These are phyloP conservation scores for Eriocheir sinensis DNA, from an alignment of 1,140 invertebrate species.

Conservation along the genomic window DNA sequence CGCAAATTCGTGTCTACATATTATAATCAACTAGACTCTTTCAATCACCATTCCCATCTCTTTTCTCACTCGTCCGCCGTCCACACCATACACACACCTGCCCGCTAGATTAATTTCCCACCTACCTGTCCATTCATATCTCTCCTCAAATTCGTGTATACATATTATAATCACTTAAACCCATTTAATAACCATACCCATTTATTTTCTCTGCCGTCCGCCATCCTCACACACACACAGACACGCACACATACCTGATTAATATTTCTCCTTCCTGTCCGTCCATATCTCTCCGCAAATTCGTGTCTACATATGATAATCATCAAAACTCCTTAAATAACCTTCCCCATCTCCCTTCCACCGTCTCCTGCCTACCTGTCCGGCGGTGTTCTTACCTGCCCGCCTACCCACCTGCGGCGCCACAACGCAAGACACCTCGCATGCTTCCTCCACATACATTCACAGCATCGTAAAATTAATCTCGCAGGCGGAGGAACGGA, in stretches of 20 bases:
- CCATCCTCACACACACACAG: background rate
- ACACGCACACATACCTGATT: background rate
- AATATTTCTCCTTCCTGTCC: background rate
- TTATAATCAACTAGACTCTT: background rate
- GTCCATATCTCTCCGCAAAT: background rate
- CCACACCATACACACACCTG: background rate
- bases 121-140: background rate
- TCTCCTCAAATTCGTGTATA: background rate
- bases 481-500: background rate
- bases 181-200: background rate
- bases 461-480: constrained; percentile 25
- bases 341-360: too few species aligned
- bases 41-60: background rate
- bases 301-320: background rate
- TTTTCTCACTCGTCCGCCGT: too few species aligned
- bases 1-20: background rate
- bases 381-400: too few species aligned
- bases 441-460: constrained; percentile 9
- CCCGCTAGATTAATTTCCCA: background rate
- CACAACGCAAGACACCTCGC: background rate
- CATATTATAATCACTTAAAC: background rate
- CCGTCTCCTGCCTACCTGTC: too few species aligned
- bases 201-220: too few species aligned
- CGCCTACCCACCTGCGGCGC: background rate
- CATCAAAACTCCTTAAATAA: background rate